These are phyloP conservation scores for Notechis scutatus DNA, from an alignment of 2,113 vertebrate species.

Conservation along the genomic window DNA sequence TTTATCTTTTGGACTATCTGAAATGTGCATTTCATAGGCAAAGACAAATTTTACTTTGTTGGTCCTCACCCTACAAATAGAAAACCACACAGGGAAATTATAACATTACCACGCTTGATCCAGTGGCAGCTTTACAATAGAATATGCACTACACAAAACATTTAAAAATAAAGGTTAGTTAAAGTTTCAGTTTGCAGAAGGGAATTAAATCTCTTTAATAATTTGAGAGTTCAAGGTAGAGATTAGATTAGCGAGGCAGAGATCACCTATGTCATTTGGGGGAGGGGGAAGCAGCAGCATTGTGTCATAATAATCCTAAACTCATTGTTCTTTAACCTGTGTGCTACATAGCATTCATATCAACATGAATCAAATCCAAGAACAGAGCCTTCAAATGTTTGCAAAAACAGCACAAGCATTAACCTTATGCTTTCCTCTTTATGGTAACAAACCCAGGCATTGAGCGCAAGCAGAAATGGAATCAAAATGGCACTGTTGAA, in stretches of 20 bases:
- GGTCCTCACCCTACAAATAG: background rate
- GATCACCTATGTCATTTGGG: background rate
- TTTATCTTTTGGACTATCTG: background rate
- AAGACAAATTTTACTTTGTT: background rate
- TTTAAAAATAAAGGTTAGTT: background rate
- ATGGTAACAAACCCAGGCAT: too few relatives aligned
- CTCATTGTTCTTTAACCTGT: slow-evolving; percentile 3
- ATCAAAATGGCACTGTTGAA: background rate
- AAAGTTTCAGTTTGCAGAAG: background rate
- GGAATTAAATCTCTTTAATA: background rate
- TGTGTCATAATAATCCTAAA: background rate
- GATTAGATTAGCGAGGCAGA: background rate
- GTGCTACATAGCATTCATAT: background rate
- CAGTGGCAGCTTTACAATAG: background rate
- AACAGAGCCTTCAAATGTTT: background rate
- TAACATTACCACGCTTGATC: background rate
- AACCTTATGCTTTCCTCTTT: too few relatives aligned
- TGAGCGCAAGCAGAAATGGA: background rate
- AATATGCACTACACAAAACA: background rate
- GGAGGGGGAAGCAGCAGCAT: background rate
- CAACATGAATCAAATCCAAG: background rate
- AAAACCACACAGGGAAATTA: background rate
- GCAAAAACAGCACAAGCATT: background rate
- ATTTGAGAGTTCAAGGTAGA: background rate
- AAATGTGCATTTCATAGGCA: background rate